Conservation (phyloP, 1,140 invertebrate genomes). For the Melitaea cinxia region DNA sequence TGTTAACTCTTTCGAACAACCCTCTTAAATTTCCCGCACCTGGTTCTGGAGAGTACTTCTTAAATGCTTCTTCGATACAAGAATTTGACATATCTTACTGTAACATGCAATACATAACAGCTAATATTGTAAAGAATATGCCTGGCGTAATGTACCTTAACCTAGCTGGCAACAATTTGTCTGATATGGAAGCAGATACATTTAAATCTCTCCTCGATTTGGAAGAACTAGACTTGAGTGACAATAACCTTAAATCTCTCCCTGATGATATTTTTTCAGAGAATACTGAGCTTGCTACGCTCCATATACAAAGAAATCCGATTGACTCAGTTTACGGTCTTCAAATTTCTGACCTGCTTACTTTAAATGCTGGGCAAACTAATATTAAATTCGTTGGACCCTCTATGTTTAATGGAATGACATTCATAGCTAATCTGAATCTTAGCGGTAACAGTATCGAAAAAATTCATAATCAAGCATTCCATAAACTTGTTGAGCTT, state of each 20-base stretch:
- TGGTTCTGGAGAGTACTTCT: constrained; percentile 77
- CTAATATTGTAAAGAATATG: constrained; percentile 84
- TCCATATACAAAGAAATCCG: constrained; percentile 83
- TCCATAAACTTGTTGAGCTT: constrained; percentile 83
- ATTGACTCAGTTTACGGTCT: constrained; percentile 80
- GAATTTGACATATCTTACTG: constrained; percentile 87
- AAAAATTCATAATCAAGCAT: constrained; percentile 86
- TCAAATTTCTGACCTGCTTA: constrained; percentile 81
- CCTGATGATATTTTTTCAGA: constrained; percentile 83
- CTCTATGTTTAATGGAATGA: constrained; percentile 84
- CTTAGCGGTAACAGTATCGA: constrained; percentile 85
- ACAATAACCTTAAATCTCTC: constrained; percentile 83
- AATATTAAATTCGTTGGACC: constrained; percentile 84
- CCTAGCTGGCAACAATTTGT: constrained; percentile 84
- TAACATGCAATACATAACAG: constrained; percentile 83
- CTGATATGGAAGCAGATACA: constrained; percentile 82
- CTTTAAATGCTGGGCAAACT: constrained; percentile 85
- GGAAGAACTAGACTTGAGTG: constrained; percentile 86
- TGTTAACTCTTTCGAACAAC: constrained; percentile 86
- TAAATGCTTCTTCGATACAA: constrained; percentile 84
- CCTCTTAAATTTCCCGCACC: constrained; percentile 82
- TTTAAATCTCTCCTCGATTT: constrained; percentile 83
- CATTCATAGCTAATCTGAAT: constrained; percentile 83
- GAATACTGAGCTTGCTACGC: constrained; percentile 83
- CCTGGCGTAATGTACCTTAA: constrained; percentile 84